Percentiles rank a stretch among this genome's conserved stretches.
Evolutionary conservation across 2,888 invertebrate genomes (phyloP).

Genomic region (Andrena flavipes): DNA sequence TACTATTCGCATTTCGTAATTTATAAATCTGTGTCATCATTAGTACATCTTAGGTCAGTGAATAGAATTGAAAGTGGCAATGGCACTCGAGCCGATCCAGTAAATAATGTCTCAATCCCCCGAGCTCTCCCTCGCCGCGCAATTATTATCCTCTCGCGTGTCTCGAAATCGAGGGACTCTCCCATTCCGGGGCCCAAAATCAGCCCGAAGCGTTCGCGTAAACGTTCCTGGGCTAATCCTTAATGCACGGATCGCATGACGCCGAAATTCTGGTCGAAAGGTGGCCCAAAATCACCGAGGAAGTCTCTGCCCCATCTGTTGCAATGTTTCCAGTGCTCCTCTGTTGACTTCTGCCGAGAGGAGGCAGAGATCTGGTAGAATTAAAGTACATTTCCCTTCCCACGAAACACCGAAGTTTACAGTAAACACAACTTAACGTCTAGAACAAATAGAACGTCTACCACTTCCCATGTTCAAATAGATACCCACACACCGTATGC

Average conservation of each 20-base stretch:
- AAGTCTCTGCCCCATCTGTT: no score
- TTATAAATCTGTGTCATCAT: no score
- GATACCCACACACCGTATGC: no score
- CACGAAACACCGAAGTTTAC: no score
- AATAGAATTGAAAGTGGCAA: slow-evolving; percentile 1
- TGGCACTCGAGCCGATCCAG: neutral
- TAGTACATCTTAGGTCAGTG: neutral
- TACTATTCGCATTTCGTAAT: no score
- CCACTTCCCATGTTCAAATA: no score
- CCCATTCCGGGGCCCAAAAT: slow-evolving; percentile 52
- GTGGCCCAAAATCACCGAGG: slow-evolving; percentile 3
- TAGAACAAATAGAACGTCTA: no score
- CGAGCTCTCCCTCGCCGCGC: neutral
- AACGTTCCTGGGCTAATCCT: slow-evolving; percentile 58
- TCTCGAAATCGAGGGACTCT: slow-evolving; percentile 42
- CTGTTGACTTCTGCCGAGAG: no score
- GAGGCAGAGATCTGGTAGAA: no score
- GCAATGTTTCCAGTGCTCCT: no score
- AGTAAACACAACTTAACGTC: no score
- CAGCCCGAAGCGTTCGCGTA: slow-evolving; percentile 50
- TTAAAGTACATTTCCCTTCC: no score
- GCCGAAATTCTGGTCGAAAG: slow-evolving; percentile 49
- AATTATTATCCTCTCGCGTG: slow-evolving; percentile 55
- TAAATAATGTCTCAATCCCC: slow-evolving; percentile 50
- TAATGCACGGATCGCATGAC: slow-evolving; percentile 73